Evolutionary conservation across 1,140 invertebrate genomes (phyloP).

Genomic region (Ridgeia piscesae): DNA sequence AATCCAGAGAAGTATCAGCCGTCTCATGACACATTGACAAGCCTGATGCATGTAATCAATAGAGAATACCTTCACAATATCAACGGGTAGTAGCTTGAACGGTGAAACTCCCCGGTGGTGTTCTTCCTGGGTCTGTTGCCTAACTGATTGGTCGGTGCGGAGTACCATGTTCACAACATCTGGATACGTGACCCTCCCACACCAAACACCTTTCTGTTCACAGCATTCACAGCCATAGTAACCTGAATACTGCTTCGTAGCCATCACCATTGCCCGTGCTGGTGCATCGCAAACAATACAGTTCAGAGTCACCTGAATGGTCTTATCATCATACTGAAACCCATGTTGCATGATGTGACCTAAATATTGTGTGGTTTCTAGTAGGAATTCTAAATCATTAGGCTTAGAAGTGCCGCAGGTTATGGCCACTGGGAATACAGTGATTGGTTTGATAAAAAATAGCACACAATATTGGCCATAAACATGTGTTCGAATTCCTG

Average conservation of each 20-base stretch:
- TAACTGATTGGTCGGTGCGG: slow-evolving; percentile 35
- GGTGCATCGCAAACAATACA: slow-evolving; percentile 47
- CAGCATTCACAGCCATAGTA: slow-evolving; percentile 48
- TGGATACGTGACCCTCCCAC: slow-evolving; percentile 14
- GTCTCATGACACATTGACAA: slow-evolving; percentile 44
- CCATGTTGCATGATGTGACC: slow-evolving; percentile 6
- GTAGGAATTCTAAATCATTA: slow-evolving; percentile 33
- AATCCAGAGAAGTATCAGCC: slow-evolving; percentile 44
- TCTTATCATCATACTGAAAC: slow-evolving; percentile 29
- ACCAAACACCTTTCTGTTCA: slow-evolving; percentile 38
- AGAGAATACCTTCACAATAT: slow-evolving; percentile 39
- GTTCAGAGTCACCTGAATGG: slow-evolving; percentile 29
- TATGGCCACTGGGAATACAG: slow-evolving; percentile 31
- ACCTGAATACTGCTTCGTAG: slow-evolving; percentile 43
- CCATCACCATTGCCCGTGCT: slow-evolving; percentile 46
- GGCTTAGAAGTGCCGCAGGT: slow-evolving; percentile 44
- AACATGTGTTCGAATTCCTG: slow-evolving; percentile 20
- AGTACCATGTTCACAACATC: not conserved
- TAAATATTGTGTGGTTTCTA: slow-evolving; percentile 42
- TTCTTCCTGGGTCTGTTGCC: slow-evolving; percentile 27
- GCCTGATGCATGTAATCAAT: slow-evolving; percentile 50
- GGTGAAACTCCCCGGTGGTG: slow-evolving; percentile 30
- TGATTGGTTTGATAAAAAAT: slow-evolving; percentile 24
- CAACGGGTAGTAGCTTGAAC: slow-evolving; percentile 29
- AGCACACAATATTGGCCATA: slow-evolving; percentile 37